Evolutionary conservation across 2,888 invertebrate genomes (phyloP).

Genomic region (Stenurella melanura): DNA sequence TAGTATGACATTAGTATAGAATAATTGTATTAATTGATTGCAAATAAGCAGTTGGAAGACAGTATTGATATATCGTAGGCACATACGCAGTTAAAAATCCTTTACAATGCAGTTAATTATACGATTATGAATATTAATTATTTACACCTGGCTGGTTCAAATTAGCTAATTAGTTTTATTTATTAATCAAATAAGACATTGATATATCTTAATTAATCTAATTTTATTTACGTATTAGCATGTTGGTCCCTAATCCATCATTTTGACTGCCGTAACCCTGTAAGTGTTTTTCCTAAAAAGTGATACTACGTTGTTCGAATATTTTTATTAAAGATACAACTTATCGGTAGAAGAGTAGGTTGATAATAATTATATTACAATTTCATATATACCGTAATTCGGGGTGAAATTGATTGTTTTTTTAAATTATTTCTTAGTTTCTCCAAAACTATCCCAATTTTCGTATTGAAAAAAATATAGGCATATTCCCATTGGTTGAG

Average conservation of each 20-base stretch:
- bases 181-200: conserved; percentile 11
- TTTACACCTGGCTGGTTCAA: background rate
- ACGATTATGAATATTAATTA: background rate
- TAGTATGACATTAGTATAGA: conserved; percentile 21
- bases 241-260: background rate
- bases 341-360: no score
- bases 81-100: conserved; percentile 16
- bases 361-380: no score
- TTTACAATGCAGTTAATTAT: background rate
- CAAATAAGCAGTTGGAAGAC: conserved; percentile 22
- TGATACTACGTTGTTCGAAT: no score
- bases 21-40: conserved; percentile 32
- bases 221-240: background rate
- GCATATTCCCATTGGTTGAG: no score
- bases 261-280: background rate
- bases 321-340: no score
- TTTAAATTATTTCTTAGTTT: no score
- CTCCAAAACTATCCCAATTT: no score
- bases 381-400: no score
- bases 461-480: no score
- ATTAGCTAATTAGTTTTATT: conserved; percentile 1
- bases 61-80: conserved; percentile 3
- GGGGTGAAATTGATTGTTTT: no score
- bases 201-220: background rate
- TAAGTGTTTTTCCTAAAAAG: no score